phyloP scores from a whole-genome alignment of 23 tunicate species.

The Trididemnum clinides region DNA sequence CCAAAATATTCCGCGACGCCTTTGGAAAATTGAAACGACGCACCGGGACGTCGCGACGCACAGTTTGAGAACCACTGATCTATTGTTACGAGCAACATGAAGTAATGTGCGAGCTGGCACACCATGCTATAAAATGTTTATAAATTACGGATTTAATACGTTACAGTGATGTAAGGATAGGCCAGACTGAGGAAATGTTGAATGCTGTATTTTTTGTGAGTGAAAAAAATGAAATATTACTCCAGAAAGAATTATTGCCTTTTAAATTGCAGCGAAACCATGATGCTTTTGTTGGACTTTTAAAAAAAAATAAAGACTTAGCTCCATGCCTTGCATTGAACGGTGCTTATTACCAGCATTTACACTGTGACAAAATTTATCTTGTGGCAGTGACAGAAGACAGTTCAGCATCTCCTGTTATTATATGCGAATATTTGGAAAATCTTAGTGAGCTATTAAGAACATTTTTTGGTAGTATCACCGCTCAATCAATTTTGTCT shows the following conservation, averaged over 20 bases:
- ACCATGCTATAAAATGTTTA: too few relatives aligned
- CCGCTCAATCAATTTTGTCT: not conserved
- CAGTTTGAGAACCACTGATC: too few relatives aligned
- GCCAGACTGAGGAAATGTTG: constrained; percentile 33
- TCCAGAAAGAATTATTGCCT: constrained; percentile 28
- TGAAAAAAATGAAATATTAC: constrained; percentile 1
- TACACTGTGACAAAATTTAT: constrained; percentile 25
- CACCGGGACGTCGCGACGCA: too few relatives aligned
- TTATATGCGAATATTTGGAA: constrained; percentile 37
- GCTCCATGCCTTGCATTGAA: constrained; percentile 1
- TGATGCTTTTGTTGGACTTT: constrained; percentile 23
- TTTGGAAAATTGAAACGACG: too few relatives aligned
- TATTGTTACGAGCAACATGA: too few relatives aligned
- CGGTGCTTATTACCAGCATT: constrained; percentile 10
- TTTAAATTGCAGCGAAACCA: not conserved
- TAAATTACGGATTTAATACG: too few relatives aligned
- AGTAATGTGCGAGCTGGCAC: too few relatives aligned
- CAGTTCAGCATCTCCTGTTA: not conserved
- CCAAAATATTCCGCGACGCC: too few relatives aligned
- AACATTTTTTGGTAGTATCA: constrained; percentile 16
- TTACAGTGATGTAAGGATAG: too few relatives aligned
- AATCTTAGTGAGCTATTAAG: not conserved
- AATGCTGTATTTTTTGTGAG: constrained; percentile 33
- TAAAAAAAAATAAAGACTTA: not conserved
- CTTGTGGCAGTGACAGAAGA: constrained; percentile 42